Base-by-base conservation (phyloP, 2,888 invertebrate genomes). In the Diadegma fenestrale region DNA sequence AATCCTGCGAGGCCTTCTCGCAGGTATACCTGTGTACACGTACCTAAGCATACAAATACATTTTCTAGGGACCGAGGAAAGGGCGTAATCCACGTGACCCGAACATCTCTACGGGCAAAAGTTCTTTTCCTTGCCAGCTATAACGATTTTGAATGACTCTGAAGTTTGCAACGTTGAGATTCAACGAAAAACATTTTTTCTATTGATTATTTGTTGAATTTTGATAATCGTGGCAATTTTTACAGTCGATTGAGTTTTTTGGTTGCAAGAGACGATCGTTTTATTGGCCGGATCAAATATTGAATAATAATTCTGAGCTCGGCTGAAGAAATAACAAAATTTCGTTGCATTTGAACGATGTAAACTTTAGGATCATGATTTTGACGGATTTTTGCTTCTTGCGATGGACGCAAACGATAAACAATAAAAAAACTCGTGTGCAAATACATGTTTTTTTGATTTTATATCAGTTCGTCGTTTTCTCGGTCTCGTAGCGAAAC, bases 1-100 rank as follows among this genome's bases (percentile, higher is more conserved):
- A 79, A 71, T 72, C 71, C 63, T 79, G 33, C 33, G 22, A 48
- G 71, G 30, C 26, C 63, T 17, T 41, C 37, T 64, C 82, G 79
- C 85, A 82, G 85, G 82, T 85, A 64, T 12, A 81, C 75, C 82
- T 79, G 66, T 76, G 66, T 79, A 66, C 72, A 66, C 76, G 54
- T 43, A 51, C 64, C 26, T 75, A 75, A 14, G 22, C 26, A 19
- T 64, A 48, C n/a, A 61, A 43, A 41, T 54, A 72, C 41, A 26
- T 43, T 30, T 37, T 19, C 63, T n/a, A 19, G 19, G 30, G 75
- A 48, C 33, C 2, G 22, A 76, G 37, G 37, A 64, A 63, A 76
- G 48, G 64, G n/a, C 63, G 30, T 45, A 63, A 76, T 63, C 43
- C 75, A 48, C 19, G 19, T 37, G 26, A 58, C 58, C 41, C n/a